Percentiles rank a stretch among this genome's conserved stretches.
Evolutionary conservation across 2,888 invertebrate species (phyloP).

Genomic region (Calephelis perditalis): DNA sequence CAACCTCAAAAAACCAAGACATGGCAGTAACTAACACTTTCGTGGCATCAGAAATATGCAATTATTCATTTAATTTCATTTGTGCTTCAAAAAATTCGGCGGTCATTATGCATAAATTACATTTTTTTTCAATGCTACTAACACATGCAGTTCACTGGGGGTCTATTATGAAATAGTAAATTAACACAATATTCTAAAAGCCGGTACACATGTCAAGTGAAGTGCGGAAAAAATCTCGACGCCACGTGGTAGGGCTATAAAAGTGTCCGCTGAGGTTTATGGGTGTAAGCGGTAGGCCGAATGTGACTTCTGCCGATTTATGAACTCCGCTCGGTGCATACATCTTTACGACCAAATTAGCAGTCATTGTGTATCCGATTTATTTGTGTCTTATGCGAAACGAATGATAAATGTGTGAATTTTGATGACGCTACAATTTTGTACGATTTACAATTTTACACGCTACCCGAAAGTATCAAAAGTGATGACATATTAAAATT

Average conservation of each 20-base stretch:
- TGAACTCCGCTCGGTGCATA: slow-evolving; percentile 65
- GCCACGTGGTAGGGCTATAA: slow-evolving; percentile 76
- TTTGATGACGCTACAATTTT: slow-evolving; percentile 39
- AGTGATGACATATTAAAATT: too few species aligned
- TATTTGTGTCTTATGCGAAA: slow-evolving; percentile 55
- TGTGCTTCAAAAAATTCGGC: not conserved
- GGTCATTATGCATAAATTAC: not conserved
- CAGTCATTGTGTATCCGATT: slow-evolving; percentile 73
- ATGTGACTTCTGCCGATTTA: slow-evolving; percentile 69
- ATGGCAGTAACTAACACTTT: not conserved
- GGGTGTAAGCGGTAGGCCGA: slow-evolving; percentile 75
- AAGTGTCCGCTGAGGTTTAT: slow-evolving; percentile 75
- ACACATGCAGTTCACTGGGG: slow-evolving; percentile 30
- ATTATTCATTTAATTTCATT: too few species aligned
- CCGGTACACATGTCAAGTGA: slow-evolving; percentile 68
- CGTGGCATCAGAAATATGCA: too few species aligned
- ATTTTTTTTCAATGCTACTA: not conserved
- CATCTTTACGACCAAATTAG: slow-evolving; percentile 76
- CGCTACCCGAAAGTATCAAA: slow-evolving; percentile 20
- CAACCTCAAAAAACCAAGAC: not conserved
- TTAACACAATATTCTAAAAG: slow-evolving; percentile 53
- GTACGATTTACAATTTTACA: slow-evolving; percentile 27
- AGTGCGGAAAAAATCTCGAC: slow-evolving; percentile 68
- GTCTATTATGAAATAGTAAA: slow-evolving; percentile 71
- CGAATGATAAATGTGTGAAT: slow-evolving; percentile 68